Conservation (phyloP, 2,888 invertebrate genomes). For the Norana najaformis region DNA sequence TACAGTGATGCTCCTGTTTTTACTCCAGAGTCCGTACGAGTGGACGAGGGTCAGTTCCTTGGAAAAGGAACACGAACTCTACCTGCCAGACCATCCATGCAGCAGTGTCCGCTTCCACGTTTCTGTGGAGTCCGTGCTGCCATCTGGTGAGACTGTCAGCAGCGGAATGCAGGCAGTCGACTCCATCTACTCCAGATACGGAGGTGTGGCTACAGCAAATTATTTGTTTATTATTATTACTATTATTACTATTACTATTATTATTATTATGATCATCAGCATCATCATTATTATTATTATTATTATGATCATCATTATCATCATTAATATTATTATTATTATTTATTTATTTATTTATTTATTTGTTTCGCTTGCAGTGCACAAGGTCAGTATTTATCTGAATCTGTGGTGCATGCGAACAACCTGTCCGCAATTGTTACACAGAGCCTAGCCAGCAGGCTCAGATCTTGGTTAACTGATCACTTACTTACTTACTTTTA, state of each 20-base stretch:
- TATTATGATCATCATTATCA: too few relatives aligned
- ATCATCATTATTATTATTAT: too few relatives aligned
- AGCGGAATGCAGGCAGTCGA: background rate
- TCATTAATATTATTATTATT: too few relatives aligned
- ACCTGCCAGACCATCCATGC: background rate
- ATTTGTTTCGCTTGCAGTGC: too few relatives aligned
- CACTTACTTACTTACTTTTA: background rate
- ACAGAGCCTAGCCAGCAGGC: background rate
- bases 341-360: too few relatives aligned
- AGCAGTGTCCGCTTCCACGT: background rate
- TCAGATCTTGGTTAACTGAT: background rate
- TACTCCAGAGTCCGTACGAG: background rate
- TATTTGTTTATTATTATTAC: background rate
- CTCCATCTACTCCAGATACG: background rate
- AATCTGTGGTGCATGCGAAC: too few relatives aligned
- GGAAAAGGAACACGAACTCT: background rate
- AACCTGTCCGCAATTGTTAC: too few relatives aligned
- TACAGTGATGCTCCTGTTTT: background rate
- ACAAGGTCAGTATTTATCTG: too few relatives aligned
- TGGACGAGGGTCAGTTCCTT: background rate
- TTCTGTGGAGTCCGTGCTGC: background rate
- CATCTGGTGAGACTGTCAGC: slow-evolving; percentile 2
- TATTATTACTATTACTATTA: too few relatives aligned
- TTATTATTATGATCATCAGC: too few relatives aligned
- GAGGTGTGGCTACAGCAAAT: background rate